phyloP scores from a whole-genome alignment of 2,113 vertebrate species.

The Sturnus vulgaris region DNA sequence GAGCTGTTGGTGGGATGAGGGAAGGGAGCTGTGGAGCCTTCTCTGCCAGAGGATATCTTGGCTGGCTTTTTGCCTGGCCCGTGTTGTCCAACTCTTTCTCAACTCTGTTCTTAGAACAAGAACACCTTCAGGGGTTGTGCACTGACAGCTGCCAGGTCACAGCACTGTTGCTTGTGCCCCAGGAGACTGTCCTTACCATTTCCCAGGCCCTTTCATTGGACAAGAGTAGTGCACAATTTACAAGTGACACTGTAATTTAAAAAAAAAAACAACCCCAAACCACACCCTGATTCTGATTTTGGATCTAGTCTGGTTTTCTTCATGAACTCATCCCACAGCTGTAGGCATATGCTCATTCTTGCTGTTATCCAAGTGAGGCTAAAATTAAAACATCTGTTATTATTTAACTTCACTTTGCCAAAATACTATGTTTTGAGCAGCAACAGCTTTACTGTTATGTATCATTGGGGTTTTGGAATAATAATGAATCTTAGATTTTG shows the following conservation, averaged over 20 bases:
- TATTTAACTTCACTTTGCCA: slow-evolving; percentile 27
- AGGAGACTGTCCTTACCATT: background rate
- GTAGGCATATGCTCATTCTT: background rate
- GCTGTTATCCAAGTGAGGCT: background rate
- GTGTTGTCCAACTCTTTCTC: background rate
- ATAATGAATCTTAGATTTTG: background rate
- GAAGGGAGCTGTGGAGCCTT: background rate
- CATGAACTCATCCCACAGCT: background rate
- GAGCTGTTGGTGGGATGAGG: background rate
- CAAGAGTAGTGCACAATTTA: background rate
- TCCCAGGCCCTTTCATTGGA: background rate
- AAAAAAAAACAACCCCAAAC: background rate
- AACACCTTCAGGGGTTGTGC: background rate
- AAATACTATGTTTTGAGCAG: slow-evolving; percentile 1
- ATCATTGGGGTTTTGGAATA: background rate
- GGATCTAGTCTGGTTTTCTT: background rate
- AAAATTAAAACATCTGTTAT: slow-evolving; percentile 56
- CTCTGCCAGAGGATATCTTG: background rate
- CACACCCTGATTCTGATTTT: background rate
- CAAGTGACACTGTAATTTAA: background rate
- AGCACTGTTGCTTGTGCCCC: rapidly evolving
- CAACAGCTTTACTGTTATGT: background rate
- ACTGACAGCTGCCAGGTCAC: background rate
- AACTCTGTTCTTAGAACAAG: background rate
- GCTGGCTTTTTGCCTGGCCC: background rate